These are phyloP conservation scores for Ectemnius cavifrons DNA, from an alignment of 2,888 invertebrate species.

Conservation along the genomic window DNA sequence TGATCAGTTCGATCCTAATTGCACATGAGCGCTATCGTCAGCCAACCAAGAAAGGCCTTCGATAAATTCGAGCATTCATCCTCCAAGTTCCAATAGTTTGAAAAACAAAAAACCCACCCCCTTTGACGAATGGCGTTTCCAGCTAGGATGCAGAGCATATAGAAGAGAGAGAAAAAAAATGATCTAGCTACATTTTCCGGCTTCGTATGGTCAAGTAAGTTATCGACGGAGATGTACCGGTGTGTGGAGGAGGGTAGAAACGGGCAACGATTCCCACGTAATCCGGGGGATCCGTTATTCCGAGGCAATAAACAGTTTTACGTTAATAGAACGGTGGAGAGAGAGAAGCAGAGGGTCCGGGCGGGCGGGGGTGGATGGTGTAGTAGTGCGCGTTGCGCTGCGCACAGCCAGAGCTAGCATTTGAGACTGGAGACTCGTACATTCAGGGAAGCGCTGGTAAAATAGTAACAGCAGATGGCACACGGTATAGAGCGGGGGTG, in stretches of 20 bases:
- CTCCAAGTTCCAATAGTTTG: too few relatives aligned
- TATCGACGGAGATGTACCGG: too few relatives aligned
- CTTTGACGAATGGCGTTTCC: too few relatives aligned
- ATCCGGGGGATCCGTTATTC: conserved; percentile 69
- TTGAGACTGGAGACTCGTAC: conserved; percentile 51
- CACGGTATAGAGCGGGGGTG: conserved; percentile 59
- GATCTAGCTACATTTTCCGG: too few relatives aligned
- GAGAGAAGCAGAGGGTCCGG: too few relatives aligned
- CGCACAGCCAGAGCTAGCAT: not conserved
- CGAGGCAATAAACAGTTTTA: conserved; percentile 74
- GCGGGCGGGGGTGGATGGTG: not conserved
- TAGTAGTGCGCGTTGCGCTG: conserved; percentile 49
- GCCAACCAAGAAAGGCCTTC: too few relatives aligned
- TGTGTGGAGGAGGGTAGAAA: conserved; percentile 21
- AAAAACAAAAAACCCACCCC: too few relatives aligned
- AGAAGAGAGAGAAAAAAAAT: too few relatives aligned
- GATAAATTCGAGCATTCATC: too few relatives aligned
- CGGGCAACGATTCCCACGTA: conserved; percentile 51
- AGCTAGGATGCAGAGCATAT: too few relatives aligned
- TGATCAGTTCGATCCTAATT: not conserved
- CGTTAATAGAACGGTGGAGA: conserved; percentile 70
- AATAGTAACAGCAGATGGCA: conserved; percentile 78
- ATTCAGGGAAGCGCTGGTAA: conserved; percentile 73
- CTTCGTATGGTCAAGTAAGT: too few relatives aligned
- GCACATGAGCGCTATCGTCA: too few relatives aligned